phyloP scores from a whole-genome alignment of 2,113 vertebrate species.

The Fregata magnificens region DNA sequence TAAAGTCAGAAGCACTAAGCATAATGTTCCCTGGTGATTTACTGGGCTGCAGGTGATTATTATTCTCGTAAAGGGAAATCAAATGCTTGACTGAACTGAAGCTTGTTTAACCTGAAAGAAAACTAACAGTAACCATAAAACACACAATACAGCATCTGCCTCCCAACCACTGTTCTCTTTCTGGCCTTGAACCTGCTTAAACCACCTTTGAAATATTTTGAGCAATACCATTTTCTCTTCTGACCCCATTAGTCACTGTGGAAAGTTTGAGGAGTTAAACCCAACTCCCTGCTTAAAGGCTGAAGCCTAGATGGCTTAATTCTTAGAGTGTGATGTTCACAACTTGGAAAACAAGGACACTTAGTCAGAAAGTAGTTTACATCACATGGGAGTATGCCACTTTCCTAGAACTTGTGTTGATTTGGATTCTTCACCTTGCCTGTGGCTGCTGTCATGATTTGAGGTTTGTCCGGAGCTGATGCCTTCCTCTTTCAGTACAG shows the following conservation, averaged over 20 bases:
- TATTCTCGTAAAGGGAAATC: constrained; percentile 33
- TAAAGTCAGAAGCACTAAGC: not conserved
- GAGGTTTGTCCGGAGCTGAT: not conserved
- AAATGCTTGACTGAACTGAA: constrained; percentile 19
- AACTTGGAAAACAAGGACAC: not conserved
- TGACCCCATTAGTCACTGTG: not conserved
- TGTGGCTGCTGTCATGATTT: not conserved
- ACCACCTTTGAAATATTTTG: not conserved
- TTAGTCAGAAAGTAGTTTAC: not conserved
- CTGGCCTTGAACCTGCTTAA: constrained; percentile 3
- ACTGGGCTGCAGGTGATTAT: not conserved
- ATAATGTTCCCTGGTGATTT: not conserved
- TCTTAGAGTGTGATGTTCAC: not conserved
- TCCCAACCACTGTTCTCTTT: not conserved
- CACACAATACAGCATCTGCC: not conserved
- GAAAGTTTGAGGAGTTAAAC: not conserved
- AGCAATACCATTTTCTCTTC: not conserved
- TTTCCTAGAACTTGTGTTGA: not conserved
- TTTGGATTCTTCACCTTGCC: not conserved
- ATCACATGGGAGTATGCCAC: not conserved
- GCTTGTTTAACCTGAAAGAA: constrained; percentile 45
- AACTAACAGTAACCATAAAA: constrained; percentile 2
- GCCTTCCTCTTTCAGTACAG: not conserved
- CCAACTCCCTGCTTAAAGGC: not conserved
- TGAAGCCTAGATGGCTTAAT: not conserved